Conservation (phyloP, 23 tunicate genomes). For the Ascidia mentula region DNA sequence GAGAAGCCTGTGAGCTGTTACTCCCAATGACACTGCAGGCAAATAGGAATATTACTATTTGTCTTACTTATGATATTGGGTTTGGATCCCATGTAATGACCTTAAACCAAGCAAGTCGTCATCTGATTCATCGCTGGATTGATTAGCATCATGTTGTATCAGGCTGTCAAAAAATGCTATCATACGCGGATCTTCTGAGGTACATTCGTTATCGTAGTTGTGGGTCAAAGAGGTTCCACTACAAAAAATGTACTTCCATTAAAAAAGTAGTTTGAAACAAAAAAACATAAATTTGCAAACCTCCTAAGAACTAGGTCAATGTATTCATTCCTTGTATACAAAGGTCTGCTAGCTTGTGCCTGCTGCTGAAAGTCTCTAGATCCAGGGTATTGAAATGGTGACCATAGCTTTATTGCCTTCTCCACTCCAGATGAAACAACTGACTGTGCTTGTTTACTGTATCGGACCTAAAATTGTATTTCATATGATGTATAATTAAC, state of each 20-base stretch:
- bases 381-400: slow-evolving; percentile 34
- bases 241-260: background rate
- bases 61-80: no score
- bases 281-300: background rate
- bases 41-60: background rate
- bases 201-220: slow-evolving; percentile 55
- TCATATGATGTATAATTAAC: no score
- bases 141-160: slow-evolving; percentile 49
- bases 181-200: slow-evolving; percentile 74
- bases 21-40: background rate
- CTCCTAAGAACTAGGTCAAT: slow-evolving; percentile 47
- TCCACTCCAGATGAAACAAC: slow-evolving; percentile 82
- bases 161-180: slow-evolving; percentile 87
- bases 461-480: slow-evolving; percentile 54
- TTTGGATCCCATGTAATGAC: no score
- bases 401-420: slow-evolving; percentile 59
- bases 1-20: background rate
- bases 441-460: slow-evolving; percentile 36
- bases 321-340: slow-evolving; percentile 63
- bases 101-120: slow-evolving; percentile 15
- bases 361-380: background rate
- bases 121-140: slow-evolving; percentile 7
- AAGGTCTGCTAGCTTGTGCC: slow-evolving; percentile 1
- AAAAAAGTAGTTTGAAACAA: background rate
- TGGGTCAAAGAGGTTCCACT: slow-evolving; percentile 49